Conservation (phyloP, 2,113 vertebrate genomes). For the Syngnathus floridae region DNA sequence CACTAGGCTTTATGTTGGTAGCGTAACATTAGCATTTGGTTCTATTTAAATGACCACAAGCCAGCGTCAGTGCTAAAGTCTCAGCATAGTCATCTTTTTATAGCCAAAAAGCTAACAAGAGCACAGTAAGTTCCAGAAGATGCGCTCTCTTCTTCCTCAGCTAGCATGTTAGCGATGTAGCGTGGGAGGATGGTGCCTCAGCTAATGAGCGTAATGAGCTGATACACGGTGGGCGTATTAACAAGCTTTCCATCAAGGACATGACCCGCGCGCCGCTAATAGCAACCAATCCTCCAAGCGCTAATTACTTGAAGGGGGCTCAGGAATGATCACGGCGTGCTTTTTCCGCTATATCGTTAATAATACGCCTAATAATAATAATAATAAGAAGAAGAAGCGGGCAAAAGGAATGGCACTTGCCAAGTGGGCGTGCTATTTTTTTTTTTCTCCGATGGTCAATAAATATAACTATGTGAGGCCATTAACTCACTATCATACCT, state of each 20-base stretch:
- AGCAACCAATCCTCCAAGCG: conserved; percentile 13
- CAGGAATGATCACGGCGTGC: conserved; percentile 1
- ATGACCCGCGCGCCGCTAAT: conserved; percentile 7
- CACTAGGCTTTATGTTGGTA: not conserved
- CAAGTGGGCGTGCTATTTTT: conserved; percentile 12
- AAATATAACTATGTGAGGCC: conserved; percentile 22
- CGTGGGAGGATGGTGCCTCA: conserved; percentile 1
- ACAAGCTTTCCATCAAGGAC: conserved; percentile 8
- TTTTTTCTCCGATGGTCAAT: conserved; percentile 8
- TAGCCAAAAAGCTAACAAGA: not conserved
- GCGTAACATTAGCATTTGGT: not conserved
- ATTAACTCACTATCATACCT: not conserved
- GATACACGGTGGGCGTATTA: conserved; percentile 17
- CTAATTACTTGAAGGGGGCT: conserved; percentile 11
- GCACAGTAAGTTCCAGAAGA: not conserved
- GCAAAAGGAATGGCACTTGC: conserved; percentile 14
- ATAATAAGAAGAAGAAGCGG: conserved; percentile 2
- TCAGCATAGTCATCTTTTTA: not conserved
- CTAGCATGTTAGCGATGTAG: not conserved
- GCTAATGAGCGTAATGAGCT: conserved; percentile 18
- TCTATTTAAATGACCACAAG: not conserved
- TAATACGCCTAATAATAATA: conserved; percentile 4
- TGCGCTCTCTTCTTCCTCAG: not conserved
- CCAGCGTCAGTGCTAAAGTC: not conserved
- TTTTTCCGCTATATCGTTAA: not conserved